Percentiles rank a stretch among this genome's conserved stretches.
These are phyloP conservation scores for Grammatotria lemairii DNA, from an alignment of 2,113 vertebrate species.

Conservation along the genomic window DNA sequence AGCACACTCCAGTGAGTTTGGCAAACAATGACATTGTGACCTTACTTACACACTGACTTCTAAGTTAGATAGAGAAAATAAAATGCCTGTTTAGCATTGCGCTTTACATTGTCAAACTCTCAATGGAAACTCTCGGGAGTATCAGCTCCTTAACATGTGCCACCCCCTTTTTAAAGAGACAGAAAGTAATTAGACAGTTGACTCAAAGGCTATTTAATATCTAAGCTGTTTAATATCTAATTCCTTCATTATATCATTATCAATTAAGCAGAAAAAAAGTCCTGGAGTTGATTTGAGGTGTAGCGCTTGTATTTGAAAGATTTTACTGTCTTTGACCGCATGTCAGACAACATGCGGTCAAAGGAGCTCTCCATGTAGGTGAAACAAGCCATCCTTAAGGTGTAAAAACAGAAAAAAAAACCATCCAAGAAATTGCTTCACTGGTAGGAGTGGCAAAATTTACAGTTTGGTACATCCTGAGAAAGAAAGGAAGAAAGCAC, in stretches of 20 bases:
- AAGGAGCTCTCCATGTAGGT: neutral
- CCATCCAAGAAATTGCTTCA: neutral
- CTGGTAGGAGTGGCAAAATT: neutral
- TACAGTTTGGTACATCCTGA: neutral
- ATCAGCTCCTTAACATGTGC: neutral
- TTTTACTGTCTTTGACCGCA: neutral
- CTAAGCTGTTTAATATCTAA: neutral
- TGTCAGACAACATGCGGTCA: neutral
- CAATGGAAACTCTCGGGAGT: neutral
- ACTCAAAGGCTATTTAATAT: neutral
- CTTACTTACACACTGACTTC: neutral
- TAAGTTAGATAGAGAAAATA: neutral
- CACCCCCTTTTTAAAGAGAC: neutral
- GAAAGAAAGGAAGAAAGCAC: neutral
- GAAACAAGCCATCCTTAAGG: neutral
- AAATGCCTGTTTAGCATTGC: neutral
- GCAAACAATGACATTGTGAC: neutral
- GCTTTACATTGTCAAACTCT: neutral
- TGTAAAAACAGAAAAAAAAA: neutral
- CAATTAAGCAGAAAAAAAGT: neutral
- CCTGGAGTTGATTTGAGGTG: neutral
- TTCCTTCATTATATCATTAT: neutral
- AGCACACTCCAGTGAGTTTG: neutral
- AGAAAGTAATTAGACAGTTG: neutral
- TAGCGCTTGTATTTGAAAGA: neutral